Conservation (phyloP, 2,797 vertebrate genomes). For the Microcaecilia unicolor region DNA sequence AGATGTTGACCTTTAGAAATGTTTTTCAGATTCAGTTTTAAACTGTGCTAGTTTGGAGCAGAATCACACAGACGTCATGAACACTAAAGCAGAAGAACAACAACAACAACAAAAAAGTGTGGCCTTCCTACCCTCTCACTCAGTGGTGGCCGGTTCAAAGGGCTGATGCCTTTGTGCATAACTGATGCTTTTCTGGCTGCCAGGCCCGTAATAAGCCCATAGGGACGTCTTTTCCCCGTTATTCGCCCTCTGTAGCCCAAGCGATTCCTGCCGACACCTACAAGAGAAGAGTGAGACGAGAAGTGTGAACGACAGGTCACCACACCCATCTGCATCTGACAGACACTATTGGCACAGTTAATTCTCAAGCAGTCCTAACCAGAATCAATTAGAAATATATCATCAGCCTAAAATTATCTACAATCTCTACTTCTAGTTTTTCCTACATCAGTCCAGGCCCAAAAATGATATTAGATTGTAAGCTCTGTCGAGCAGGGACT, state of each 20-base stretch:
- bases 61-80: conserved; percentile 37
- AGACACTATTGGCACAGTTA: too few relatives aligned
- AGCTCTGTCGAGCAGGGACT: too few relatives aligned
- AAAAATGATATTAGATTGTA: too few relatives aligned
- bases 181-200: conserved; percentile 70
- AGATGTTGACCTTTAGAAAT: too few relatives aligned
- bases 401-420: too few relatives aligned
- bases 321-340: too few relatives aligned
- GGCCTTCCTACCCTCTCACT: conserved; percentile 48
- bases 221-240: conserved; percentile 60
- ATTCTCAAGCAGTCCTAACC: too few relatives aligned
- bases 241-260: conserved; percentile 52
- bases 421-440: too few relatives aligned
- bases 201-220: conserved; percentile 79
- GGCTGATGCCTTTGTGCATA: conserved; percentile 64
- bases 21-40: too few relatives aligned
- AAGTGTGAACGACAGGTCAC: neutral
- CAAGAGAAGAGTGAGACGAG: neutral
- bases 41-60: too few relatives aligned
- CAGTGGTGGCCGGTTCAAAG: conserved; percentile 63
- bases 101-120: neutral
- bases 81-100: neutral
- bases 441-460: too few relatives aligned
- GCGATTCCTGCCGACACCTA: conserved; percentile 61
- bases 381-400: too few relatives aligned